These are phyloP conservation scores for Cromileptes altivelis DNA, from an alignment of 2,113 vertebrate genomes.

Conservation along the genomic window DNA sequence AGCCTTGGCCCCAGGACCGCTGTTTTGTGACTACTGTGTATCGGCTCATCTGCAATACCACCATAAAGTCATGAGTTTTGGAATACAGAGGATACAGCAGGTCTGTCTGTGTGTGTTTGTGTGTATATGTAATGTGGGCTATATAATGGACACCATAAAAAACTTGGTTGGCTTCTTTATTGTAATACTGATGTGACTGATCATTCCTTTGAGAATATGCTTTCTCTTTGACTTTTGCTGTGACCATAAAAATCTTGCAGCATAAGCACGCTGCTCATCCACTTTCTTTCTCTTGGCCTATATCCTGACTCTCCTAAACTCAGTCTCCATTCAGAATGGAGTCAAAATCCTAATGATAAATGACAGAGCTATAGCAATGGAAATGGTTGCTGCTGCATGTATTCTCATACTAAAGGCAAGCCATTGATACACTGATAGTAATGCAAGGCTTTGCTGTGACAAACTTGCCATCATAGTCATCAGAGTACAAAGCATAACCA, in stretches of 20 bases:
- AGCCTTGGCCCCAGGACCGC: constrained; percentile 35
- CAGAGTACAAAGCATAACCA: neutral
- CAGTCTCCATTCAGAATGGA: too few relatives aligned
- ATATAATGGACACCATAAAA: constrained; percentile 6
- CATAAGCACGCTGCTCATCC: constrained; percentile 2
- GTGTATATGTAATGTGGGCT: neutral
- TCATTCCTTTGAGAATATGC: neutral
- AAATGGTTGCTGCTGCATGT: constrained; percentile 1
- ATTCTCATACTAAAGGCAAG: constrained; percentile 17
- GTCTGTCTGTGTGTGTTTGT: neutral
- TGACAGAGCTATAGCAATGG: neutral
- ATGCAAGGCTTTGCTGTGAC: constrained; percentile 8
- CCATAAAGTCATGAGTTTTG: constrained; percentile 22
- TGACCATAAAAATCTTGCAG: constrained; percentile 16
- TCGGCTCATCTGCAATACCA: neutral
- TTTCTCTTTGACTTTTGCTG: constrained; percentile 26
- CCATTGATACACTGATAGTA: neutral
- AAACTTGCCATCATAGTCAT: neutral
- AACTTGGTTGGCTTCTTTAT: constrained; percentile 9
- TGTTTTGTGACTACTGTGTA: neutral
- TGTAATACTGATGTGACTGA: constrained; percentile 6
- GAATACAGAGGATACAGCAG: neutral
- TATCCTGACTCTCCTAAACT: too few relatives aligned
- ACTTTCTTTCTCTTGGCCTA: constrained; percentile 1
- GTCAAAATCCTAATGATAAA: too few relatives aligned